These are phyloP conservation scores for Myiopsitta monachus DNA, from an alignment of 2,113 vertebrate genomes.

Conservation along the genomic window DNA sequence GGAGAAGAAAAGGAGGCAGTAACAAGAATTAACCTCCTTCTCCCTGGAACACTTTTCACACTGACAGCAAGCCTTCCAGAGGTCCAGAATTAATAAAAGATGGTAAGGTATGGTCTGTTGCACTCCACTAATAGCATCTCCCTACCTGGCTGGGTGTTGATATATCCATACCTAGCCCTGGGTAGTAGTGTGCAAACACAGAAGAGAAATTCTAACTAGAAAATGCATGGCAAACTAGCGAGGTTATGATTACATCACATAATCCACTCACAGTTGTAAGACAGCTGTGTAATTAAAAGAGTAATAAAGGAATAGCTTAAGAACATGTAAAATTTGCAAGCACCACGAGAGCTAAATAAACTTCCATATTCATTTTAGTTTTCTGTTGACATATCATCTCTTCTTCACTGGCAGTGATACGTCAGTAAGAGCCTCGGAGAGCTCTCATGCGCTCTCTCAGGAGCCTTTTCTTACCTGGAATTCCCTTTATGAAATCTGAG, in stretches of 20 bases:
- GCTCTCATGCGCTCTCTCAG: neutral
- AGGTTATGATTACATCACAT: conserved; percentile 9
- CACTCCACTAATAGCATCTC: neutral
- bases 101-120: neutral
- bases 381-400: neutral
- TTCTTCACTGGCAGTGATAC: neutral
- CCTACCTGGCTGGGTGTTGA: neutral
- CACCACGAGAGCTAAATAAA: neutral
- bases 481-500: neutral
- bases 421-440: neutral
- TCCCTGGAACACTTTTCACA: neutral
- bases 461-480: neutral
- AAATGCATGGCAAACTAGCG: neutral
- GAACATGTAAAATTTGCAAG: neutral
- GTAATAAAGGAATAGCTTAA: neutral
- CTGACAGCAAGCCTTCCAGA: neutral
- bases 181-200: neutral
- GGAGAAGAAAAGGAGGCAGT: neutral
- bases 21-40: neutral
- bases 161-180: neutral
- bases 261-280: neutral
- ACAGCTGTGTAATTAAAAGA: neutral
- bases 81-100: conserved; percentile 19
- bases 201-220: conserved; percentile 19
- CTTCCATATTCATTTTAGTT: neutral